Percentiles rank a stretch among this genome's conserved stretches.
These are phyloP conservation scores for Furnarius figulus DNA, from an alignment of 2,113 vertebrate genomes.

Conservation along the genomic window DNA sequence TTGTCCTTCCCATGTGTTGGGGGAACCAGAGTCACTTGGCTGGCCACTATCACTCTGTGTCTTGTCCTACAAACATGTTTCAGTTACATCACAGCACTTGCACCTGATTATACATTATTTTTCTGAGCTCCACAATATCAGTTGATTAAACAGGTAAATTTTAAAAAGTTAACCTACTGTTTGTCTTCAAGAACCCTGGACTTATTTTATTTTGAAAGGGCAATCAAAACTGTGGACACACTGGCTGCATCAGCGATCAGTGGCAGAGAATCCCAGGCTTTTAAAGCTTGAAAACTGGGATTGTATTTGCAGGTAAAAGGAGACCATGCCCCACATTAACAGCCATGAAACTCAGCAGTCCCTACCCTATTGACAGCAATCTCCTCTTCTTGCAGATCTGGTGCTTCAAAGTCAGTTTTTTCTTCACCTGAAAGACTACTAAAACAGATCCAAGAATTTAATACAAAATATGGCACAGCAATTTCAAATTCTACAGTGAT, in stretches of 20 bases:
- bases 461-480: not conserved
- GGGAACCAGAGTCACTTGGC: not conserved
- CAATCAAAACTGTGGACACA: not conserved
- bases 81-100: not conserved
- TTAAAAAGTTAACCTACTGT: not conserved
- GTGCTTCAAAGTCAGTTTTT: not conserved
- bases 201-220: not conserved
- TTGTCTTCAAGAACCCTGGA: not conserved
- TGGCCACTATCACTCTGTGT: not conserved
- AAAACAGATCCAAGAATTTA: not conserved
- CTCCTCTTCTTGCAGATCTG: not conserved
- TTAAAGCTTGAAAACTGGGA: not conserved
- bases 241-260: not conserved
- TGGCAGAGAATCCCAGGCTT: not conserved
- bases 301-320: not conserved
- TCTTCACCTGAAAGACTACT: slow-evolving; percentile 16
- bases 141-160: not conserved
- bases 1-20: not conserved
- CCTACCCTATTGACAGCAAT: not conserved
- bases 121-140: not conserved
- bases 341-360: not conserved
- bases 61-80: not conserved
- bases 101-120: rapidly evolving
- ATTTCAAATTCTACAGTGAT: not conserved
- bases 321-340: not conserved